phyloP scores from a whole-genome alignment of 2,113 vertebrate species.

The Lophius piscatorius region DNA sequence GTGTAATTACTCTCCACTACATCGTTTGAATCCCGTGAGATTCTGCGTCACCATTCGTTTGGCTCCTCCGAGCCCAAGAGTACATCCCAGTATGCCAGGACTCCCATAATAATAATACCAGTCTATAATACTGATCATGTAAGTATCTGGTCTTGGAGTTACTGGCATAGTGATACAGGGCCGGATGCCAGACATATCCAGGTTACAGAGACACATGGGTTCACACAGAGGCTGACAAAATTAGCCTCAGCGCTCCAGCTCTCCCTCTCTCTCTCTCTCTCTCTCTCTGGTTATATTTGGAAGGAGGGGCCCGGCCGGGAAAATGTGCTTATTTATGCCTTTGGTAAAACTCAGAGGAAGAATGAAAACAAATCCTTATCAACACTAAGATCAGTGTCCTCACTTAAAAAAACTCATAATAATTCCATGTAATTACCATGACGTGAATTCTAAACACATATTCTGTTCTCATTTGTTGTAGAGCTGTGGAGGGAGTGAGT shows the following conservation, averaged over 20 bases:
- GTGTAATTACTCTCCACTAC: constrained; percentile 3
- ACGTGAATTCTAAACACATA: too few species aligned
- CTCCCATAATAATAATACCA: constrained; percentile 56
- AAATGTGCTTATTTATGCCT: constrained; percentile 14
- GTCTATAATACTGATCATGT: constrained; percentile 54
- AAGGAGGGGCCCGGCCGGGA: constrained; percentile 2
- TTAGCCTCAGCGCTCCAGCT: constrained; percentile 39
- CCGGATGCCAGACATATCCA: constrained; percentile 54
- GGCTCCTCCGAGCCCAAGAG: constrained; percentile 15
- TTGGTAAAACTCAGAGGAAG: background rate
- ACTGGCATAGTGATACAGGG: constrained; percentile 65
- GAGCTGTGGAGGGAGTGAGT: background rate
- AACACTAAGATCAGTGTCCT: background rate
- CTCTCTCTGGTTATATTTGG: constrained; percentile 42
- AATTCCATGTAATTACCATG: background rate
- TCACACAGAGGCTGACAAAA: constrained; percentile 52
- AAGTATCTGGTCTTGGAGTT: constrained; percentile 56
- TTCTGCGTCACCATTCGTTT: constrained; percentile 34
- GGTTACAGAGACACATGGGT: constrained; percentile 55
- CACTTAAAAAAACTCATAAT: background rate
- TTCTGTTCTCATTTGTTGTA: too few species aligned
- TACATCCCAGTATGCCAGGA: constrained; percentile 30
- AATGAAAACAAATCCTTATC: background rate
- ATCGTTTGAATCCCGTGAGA: constrained; percentile 18
- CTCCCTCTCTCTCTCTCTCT: too few species aligned